Evolutionary conservation across 2,888 invertebrate genomes (phyloP).

Genomic region (Lymantria dispar): DNA sequence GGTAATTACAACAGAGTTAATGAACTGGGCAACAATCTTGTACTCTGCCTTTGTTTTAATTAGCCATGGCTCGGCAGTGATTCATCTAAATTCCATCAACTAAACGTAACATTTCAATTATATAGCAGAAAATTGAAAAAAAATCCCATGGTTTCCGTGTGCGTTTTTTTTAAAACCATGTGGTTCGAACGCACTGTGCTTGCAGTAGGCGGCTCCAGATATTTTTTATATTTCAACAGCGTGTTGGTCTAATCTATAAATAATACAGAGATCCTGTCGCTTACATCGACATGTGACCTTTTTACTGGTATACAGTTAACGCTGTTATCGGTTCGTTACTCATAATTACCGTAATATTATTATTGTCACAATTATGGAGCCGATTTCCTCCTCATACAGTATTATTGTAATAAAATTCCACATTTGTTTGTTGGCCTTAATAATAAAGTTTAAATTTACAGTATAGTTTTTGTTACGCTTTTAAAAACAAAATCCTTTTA

Average conservation of each 20-base stretch:
- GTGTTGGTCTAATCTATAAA: slow-evolving; percentile 72
- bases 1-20: slow-evolving; percentile 15
- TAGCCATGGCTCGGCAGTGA: slow-evolving; percentile 4
- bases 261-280: slow-evolving; percentile 52
- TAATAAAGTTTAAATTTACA: slow-evolving; percentile 14
- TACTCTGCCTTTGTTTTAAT: slow-evolving; percentile 4
- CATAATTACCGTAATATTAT: slow-evolving; percentile 23
- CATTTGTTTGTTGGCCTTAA: slow-evolving; percentile 11
- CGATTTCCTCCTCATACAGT: slow-evolving; percentile 19
- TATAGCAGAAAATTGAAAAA: not conserved
- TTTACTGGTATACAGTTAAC: slow-evolving; percentile 51
- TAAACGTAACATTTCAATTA: not conserved
- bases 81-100: slow-evolving; percentile 8
- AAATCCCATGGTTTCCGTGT: no score
- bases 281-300: slow-evolving; percentile 60
- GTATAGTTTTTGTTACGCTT: no score
- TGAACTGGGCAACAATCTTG: slow-evolving; percentile 5
- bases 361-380: slow-evolving; percentile 17
- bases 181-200: slow-evolving; percentile 25
- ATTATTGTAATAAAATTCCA: slow-evolving; percentile 21
- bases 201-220: slow-evolving; percentile 43
- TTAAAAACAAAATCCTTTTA: slow-evolving; percentile 4
- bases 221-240: slow-evolving; percentile 53
- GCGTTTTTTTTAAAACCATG: slow-evolving; percentile 31
- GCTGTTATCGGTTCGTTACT: slow-evolving; percentile 24